These are phyloP conservation scores for Tetraodon nigroviridis DNA, from an alignment of 2,113 vertebrate species.

Conservation along the genomic window DNA sequence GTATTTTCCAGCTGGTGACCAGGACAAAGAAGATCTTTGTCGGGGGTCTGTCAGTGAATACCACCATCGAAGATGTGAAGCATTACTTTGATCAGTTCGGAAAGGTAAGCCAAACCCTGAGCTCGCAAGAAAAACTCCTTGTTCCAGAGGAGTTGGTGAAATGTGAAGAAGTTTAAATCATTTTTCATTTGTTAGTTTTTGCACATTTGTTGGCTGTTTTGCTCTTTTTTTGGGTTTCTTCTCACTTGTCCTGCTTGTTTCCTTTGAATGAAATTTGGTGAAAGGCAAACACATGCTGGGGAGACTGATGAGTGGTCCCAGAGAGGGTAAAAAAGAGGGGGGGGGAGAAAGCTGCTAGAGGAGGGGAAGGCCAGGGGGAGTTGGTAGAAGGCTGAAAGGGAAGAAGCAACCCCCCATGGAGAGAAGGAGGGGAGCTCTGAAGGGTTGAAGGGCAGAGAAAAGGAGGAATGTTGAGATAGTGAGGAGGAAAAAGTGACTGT, in stretches of 20 bases:
- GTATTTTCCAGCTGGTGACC: constrained; percentile 86
- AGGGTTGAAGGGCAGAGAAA: constrained; percentile 68
- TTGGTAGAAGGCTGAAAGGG: constrained; percentile 64
- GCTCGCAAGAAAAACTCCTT: neutral
- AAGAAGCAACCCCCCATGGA: constrained; percentile 63
- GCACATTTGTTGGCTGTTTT: constrained; percentile 30
- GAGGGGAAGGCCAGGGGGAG: constrained; percentile 43
- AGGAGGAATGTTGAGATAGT: constrained; percentile 58
- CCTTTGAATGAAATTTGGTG: constrained; percentile 63
- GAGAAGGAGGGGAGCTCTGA: constrained; percentile 57
- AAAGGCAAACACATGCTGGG: constrained; percentile 69
- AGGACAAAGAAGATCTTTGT: constrained; percentile 99
- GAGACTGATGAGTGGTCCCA: constrained; percentile 62
- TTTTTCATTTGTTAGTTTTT: constrained; percentile 49
- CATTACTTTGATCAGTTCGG: constrained; percentile 97
- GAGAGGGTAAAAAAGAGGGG: constrained; percentile 31
- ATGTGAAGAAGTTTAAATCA: too few relatives aligned
- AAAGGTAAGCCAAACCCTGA: constrained; percentile 77
- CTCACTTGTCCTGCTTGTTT: constrained; percentile 37
- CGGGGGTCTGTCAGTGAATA: constrained; percentile 92
- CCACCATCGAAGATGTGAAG: constrained; percentile 94
- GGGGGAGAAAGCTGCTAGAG: constrained; percentile 24
- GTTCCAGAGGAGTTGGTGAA: neutral
- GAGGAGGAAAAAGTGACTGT: constrained; percentile 43
- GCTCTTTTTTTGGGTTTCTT: constrained; percentile 20